These are phyloP conservation scores for Planiliza haematocheilus DNA, from an alignment of 2,113 vertebrate genomes.

Conservation along the genomic window DNA sequence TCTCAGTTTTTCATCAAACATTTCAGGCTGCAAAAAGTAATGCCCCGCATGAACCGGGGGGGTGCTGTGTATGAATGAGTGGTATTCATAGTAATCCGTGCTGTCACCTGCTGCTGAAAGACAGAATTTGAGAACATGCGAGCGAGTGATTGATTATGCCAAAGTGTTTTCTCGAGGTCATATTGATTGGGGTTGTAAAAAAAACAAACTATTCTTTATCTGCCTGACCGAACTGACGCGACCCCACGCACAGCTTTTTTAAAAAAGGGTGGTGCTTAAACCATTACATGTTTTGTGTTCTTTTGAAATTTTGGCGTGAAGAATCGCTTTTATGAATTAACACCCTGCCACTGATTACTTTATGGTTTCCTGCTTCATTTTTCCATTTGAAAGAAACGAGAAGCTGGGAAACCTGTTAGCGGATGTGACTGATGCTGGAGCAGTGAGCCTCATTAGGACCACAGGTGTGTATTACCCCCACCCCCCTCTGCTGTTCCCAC, in stretches of 20 bases:
- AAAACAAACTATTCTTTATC: no score
- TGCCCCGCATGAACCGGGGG: neutral
- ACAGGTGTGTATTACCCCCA: conserved; percentile 67
- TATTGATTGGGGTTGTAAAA: conserved; percentile 78
- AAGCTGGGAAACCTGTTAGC: conserved; percentile 50
- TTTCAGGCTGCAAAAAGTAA: conserved; percentile 48
- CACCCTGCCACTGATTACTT: conserved; percentile 12
- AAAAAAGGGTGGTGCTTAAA: neutral
- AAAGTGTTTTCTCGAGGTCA: conserved; percentile 78
- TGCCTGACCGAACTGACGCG: conserved; percentile 52
- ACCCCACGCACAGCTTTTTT: conserved; percentile 14
- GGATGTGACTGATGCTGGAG: conserved; percentile 54
- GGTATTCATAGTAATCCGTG: conserved; percentile 76
- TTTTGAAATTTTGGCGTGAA: neutral
- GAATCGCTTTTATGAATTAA: conserved; percentile 1
- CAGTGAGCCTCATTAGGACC: conserved; percentile 67
- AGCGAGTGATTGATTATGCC: conserved; percentile 79
- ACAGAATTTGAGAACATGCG: conserved; percentile 77
- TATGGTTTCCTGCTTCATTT: conserved; percentile 29
- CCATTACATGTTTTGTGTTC: no score
- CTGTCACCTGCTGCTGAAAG: conserved; percentile 81
- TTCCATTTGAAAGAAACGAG: conserved; percentile 23
- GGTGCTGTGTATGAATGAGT: conserved; percentile 52
- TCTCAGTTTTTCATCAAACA: conserved; percentile 72
- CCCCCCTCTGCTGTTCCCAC: conserved; percentile 44